A percentile compares a stretch with the other conserved stretches of the same genome.
These are phyloP conservation scores for Brachionus rubens DNA, from an alignment of 1,140 invertebrate genomes.

Conservation along the genomic window DNA sequence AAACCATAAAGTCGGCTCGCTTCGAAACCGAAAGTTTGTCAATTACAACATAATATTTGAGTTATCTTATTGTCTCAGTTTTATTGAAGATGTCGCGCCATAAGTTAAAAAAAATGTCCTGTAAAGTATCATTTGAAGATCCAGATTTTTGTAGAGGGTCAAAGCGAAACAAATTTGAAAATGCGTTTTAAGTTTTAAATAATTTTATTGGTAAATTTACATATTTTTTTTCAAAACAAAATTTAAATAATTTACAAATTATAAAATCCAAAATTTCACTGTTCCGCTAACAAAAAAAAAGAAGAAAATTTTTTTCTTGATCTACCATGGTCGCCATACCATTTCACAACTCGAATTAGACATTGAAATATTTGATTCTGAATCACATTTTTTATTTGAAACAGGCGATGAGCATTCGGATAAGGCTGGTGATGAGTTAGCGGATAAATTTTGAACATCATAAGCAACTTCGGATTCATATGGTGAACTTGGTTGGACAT, in stretches of 20 bases:
- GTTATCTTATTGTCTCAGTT: too few species aligned
- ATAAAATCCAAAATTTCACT: slow-evolving; percentile 25
- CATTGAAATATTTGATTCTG: slow-evolving; percentile 1
- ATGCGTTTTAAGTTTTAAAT: background rate
- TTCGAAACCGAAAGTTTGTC: too few species aligned
- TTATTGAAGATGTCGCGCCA: too few species aligned
- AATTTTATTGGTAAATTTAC: slow-evolving; percentile 33
- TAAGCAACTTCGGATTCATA: slow-evolving; percentile 5
- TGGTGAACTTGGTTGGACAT: background rate
- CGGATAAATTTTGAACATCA: slow-evolving; percentile 30
- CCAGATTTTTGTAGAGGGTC: too few species aligned
- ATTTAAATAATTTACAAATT: background rate
- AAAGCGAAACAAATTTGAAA: background rate
- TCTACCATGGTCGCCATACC: slow-evolving; percentile 32
- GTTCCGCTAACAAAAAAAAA: slow-evolving; percentile 26
- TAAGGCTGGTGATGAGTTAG: background rate
- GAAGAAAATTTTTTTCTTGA: background rate
- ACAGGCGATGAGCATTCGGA: slow-evolving; percentile 6
- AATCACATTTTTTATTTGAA: slow-evolving; percentile 6
- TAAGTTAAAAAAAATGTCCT: too few species aligned
- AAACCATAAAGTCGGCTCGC: too few species aligned
- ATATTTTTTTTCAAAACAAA: background rate
- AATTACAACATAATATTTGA: too few species aligned
- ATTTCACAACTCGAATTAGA: slow-evolving; percentile 21
- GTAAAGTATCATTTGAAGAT: too few species aligned